Base-by-base conservation (phyloP, 2,113 vertebrate genomes). In the Oryzias javanicus region DNA sequence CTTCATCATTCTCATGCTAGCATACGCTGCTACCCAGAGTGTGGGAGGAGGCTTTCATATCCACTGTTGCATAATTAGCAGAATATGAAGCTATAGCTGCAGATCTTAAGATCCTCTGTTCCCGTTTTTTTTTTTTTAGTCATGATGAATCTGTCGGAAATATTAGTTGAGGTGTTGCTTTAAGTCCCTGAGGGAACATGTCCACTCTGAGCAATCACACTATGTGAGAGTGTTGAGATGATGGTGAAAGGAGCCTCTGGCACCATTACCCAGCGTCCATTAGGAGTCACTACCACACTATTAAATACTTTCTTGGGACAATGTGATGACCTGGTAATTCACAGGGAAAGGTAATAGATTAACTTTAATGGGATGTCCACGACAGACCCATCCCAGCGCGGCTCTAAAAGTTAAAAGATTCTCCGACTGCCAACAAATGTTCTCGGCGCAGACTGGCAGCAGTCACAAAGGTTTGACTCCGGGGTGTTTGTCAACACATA, bases 11-110 rank as follows among this genome's bases (percentile, higher is more conserved):
- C 57, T 58, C 47, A 68, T 27, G 35, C 2, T 5, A 46, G 64
- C 44, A 70, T 54, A 79, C 58, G 46, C 18, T 35, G 60, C 48
- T 60, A 54, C 61, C 46, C 60, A 72, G 64, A 53, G 13, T 10
- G 83, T 83, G 70, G 83, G 79, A 65, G 82, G 61, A 19, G 78
- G 76, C 80, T 70, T 72, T 85, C 80, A 66, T 40, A 58, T 48
- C 49, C 56, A 66, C 69, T 74, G 76, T 75, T 75, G 60, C 67
- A 70, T 75, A 65, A 75, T 66, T 65, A 73, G 54, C 44, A 61
- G 56, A 83, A 78, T 59, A 57, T 69, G 50, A 61, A 20, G 49
- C 55, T 56, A 64, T 60, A 35, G 35, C 64, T 78, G 72, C 46
- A 64, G 22, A 57, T 60, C 59, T 67, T 19, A 5, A 57, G 47